Base-by-base conservation (phyloP, 1,140 invertebrate genomes). In the Solen grandis region DNA sequence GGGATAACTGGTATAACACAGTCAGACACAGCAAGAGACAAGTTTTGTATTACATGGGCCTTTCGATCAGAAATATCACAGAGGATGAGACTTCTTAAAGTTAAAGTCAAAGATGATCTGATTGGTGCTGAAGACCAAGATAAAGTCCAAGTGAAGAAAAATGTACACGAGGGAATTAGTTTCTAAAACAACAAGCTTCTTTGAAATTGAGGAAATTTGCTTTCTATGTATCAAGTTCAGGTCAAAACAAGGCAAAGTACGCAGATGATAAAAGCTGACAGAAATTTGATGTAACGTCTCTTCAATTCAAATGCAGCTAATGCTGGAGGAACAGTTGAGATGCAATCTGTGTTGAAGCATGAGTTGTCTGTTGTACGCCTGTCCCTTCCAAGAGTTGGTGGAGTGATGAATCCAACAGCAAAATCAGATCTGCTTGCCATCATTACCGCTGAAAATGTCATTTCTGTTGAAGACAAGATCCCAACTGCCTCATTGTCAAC, bases 251-350 rank as follows among this genome's bases (percentile, higher is more conserved):
- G 52, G 31, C 35, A 68, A 25, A 41, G 29, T 13, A 31, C 19
- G 35, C n/a, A 19, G 16, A 41, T 68, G 14, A 29, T 46, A 41
- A 68, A 68, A 68, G 65, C 65, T 46, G 65, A 68, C 41, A n/a
- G 65, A 50, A 68, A 68, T 29, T 31, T 68, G 63, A 31, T 36
- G 19, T n/a, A 38, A 66, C 13, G 63, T 13, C 38, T 68, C 19
- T 68, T 68, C 35, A n/a, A n/a, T n/a, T n/a, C n/a, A n/a, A 68
- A 68, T 29, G 65, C 65, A 46, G 41, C 65, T 25, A 68, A 50
- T 68, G 38, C 38, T 27, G 65, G 38, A 22, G 25, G 5, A 50
- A 27, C 36, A 10, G 35, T 66, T 19, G 19, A 66, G 27, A 66
- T 27, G 19, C 31, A n/a, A 22, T 19, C 13, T n/a, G 65, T 68